Evolutionary conservation across 2,888 invertebrate species (phyloP).

Genomic region (Dynastes maya): DNA sequence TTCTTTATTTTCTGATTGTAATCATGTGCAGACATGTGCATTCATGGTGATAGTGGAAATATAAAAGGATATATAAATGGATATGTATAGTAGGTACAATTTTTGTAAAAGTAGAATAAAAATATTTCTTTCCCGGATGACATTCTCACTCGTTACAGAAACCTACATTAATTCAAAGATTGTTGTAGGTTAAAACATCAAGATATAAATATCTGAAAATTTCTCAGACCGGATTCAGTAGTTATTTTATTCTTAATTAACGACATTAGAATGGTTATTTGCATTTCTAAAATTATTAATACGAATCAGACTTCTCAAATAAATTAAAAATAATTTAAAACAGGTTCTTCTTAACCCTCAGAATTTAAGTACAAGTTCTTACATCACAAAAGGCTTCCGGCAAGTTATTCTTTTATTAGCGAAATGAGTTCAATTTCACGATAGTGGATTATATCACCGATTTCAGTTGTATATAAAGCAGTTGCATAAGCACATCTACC

Average conservation of each 20-base stretch:
- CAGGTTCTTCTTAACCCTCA: too few species aligned
- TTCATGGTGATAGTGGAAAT: too few species aligned
- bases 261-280: too few species aligned
- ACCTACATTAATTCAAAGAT: slow-evolving; percentile 1
- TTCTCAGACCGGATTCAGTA: not conserved
- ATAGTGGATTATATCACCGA: not conserved
- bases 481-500: not conserved
- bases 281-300: too few species aligned
- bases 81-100: too few species aligned
- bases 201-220: slow-evolving; percentile 21
- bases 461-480: slow-evolving; percentile 6
- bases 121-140: not conserved
- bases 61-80: too few species aligned
- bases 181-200: not conserved
- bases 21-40: too few species aligned
- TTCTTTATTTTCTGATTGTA: too few species aligned
- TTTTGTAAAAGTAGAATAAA: not conserved
- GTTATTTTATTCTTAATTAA: not conserved
- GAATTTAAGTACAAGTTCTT: too few species aligned
- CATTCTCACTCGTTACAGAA: slow-evolving; percentile 9
- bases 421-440: slow-evolving; percentile 23
- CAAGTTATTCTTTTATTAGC: not conserved
- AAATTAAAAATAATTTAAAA: too few species aligned
- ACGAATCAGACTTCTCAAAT: too few species aligned
- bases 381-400: too few species aligned